A percentile compares a stretch with the other conserved stretches of the same genome.
phyloP scores from a whole-genome alignment of 2,113 vertebrate species.

The Psettodes erumei region DNA sequence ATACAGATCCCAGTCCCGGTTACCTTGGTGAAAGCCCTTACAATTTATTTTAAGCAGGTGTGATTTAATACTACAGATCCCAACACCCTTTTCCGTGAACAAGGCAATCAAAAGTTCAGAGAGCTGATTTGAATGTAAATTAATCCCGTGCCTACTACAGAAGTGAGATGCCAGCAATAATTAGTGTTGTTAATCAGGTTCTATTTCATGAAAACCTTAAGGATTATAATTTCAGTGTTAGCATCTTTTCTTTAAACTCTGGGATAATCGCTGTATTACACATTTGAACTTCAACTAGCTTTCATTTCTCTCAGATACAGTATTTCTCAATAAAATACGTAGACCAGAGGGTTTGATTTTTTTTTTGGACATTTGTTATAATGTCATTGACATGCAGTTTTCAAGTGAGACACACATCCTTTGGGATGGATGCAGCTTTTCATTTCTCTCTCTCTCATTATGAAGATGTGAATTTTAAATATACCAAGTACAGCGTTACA shows the following conservation, averaged over 20 bases:
- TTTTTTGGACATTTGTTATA: not conserved
- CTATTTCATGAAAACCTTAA: not conserved
- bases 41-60: not conserved
- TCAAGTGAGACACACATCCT: slow-evolving; percentile 23
- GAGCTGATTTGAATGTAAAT: no score
- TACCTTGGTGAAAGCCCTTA: not conserved
- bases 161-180: not conserved
- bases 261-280: not conserved
- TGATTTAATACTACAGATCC: not conserved
- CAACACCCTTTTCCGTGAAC: not conserved
- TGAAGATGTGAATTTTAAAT: slow-evolving; percentile 59
- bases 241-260: not conserved
- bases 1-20: not conserved
- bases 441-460: slow-evolving; percentile 41
- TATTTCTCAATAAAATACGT: not conserved
- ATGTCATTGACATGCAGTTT: slow-evolving; percentile 10
- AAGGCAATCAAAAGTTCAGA: no score
- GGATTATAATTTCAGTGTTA: not conserved
- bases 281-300: not conserved
- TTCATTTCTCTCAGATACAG: not conserved
- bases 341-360: not conserved
- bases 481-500: slow-evolving; percentile 42
- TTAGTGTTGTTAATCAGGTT: not conserved
- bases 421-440: slow-evolving; percentile 12
- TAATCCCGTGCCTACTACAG: not conserved